Conservation (phyloP, 2,888 invertebrate genomes). For the Dolomedes plantarius region DNA sequence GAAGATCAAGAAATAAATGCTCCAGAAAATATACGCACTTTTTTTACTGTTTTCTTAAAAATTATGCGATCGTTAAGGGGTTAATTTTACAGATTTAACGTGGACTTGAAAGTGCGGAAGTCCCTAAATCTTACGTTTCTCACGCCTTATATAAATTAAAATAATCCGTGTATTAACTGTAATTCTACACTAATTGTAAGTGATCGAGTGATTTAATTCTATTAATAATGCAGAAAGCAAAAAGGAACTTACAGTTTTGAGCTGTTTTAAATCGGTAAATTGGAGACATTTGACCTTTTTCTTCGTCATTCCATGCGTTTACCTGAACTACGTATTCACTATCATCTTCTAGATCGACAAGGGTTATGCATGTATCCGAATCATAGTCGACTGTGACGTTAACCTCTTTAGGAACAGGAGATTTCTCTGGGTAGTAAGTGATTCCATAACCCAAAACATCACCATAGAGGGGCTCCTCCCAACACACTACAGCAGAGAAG, state of each 20-base stretch:
- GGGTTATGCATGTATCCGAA: conserved; percentile 22
- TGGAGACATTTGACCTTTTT: conserved; percentile 62
- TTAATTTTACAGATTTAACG: no score
- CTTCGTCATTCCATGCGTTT: conserved; percentile 68
- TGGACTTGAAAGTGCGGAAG: no score
- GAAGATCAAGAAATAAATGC: no score
- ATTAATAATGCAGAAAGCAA: no score
- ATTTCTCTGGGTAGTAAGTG: conserved; percentile 13
- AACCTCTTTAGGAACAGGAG: background rate
- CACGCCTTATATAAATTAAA: no score
- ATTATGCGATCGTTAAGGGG: no score
- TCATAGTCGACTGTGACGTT: conserved; percentile 35
- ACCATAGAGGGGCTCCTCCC: conserved; percentile 39
- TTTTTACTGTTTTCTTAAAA: no score
- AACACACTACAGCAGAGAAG: conserved; percentile 46
- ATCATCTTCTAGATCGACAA: conserved; percentile 40
- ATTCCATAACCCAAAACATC: conserved; percentile 43
- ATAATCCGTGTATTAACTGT: no score
- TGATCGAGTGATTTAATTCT: no score
- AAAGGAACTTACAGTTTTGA: conserved; percentile 72
- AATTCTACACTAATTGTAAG: no score
- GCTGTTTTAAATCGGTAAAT: conserved; percentile 50
- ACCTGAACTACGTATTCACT: conserved; percentile 63
- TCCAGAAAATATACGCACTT: no score
- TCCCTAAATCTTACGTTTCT: no score